Evolutionary conservation across 2,888 invertebrate genomes (phyloP), one percentile per base, ranked within the genome.

Genomic region (Cryptophagus acutangulus): DNA sequence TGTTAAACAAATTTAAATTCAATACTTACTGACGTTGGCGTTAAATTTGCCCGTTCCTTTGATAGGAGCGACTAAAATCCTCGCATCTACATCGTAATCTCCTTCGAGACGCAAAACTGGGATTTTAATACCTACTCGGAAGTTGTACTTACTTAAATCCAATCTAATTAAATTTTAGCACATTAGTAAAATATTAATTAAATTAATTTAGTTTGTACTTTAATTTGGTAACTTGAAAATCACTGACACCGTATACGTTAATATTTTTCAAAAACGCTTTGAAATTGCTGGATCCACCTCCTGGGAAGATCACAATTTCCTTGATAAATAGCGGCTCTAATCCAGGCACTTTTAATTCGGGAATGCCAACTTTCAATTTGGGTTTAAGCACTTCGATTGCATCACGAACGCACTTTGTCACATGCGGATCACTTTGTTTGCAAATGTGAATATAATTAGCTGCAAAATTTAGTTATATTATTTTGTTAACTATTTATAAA

Each of bases 31-130:
- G 55, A 82, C 80, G 33, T 76, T 46, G 1, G 46, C 46, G 16
- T 45, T 34, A 17, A 46, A 43, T n/a, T 37, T 14, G 13, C 50
- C 50, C 3, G 30, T 77, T 46, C 82, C 81, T 0, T 72, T 76
- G 46, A 82, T 74, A 44, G 79, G 76, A 9, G 82, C 81, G 41
- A 81, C 64, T 28, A 83, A 59, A 9, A 82, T 72, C 41, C 77
- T 75, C 48, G 81, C 77, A 56, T 82, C 77, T 69, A 82, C 77
- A 62, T 78, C 76, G 66, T 82, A 83, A 55, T 81, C 78, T 12
- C 82, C 82, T 36, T 70, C 70, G 55, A 82, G 79, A 41, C 73
- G 73, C 41, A 83, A 57, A 40, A 67, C 70, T 1, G 78, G 79
- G 26, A 82, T 70, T 33, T 72, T 59, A 26, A 79, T 69, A 54